Evolutionary conservation across 2,888 invertebrate genomes (phyloP).

Genomic region (Pterobdella sp.): DNA sequence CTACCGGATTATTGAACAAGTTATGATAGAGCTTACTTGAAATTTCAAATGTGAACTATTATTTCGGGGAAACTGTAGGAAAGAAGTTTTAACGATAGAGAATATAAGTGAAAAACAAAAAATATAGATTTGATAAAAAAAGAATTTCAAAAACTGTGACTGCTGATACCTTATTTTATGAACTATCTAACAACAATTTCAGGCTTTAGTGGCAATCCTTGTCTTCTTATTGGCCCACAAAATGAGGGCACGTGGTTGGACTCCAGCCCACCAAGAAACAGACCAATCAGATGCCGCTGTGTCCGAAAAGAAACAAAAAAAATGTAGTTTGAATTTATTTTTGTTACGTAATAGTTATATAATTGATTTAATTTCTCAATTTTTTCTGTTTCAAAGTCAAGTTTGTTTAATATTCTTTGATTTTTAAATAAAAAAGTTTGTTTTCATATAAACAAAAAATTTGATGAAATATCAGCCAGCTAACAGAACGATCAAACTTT

Average conservation of each 20-base stretch:
- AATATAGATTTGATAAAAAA: too few relatives aligned
- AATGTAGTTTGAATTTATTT: conserved; percentile 9
- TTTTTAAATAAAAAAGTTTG: not conserved
- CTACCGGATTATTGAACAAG: too few relatives aligned
- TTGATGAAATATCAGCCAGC: not conserved
- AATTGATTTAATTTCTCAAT: not conserved
- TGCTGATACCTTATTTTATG: too few relatives aligned
- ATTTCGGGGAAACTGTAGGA: too few relatives aligned
- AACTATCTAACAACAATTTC: conserved; percentile 17
- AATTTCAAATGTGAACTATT: too few relatives aligned
- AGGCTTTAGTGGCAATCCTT: conserved; percentile 37
- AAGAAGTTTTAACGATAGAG: too few relatives aligned
- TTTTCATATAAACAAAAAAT: not conserved
- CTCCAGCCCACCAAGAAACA: conserved; percentile 31
- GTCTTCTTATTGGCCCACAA: conserved; percentile 34
- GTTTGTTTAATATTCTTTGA: not conserved
- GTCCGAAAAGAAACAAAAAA: not conserved
- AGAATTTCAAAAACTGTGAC: too few relatives aligned
- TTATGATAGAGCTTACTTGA: too few relatives aligned
- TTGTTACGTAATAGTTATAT: not conserved
- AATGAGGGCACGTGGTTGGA: conserved; percentile 31
- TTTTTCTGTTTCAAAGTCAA: not conserved
- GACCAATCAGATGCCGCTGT: not conserved
- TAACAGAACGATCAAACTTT: not conserved
- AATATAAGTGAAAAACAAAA: too few relatives aligned